Percentiles rank a stretch among this genome's conserved stretches.
Evolutionary conservation across 2,888 invertebrate genomes (phyloP).

Genomic region (Drosophila nigricruria): DNA sequence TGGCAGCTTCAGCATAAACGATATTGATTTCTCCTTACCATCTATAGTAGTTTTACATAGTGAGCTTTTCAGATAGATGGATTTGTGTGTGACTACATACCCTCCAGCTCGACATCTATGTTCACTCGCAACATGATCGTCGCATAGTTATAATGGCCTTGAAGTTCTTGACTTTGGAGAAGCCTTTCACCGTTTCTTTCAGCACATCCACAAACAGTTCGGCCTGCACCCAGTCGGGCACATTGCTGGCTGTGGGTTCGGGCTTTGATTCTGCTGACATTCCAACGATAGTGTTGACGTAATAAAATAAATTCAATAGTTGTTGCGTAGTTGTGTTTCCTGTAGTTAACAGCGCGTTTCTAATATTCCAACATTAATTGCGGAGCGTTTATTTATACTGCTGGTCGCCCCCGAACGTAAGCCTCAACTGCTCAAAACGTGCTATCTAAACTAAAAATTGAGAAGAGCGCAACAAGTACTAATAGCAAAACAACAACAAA

Average conservation of each 20-base stretch:
- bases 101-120: slow-evolving; percentile 68
- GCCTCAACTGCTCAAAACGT: neutral
- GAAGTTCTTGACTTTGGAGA: slow-evolving; percentile 44
- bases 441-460: neutral
- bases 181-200: slow-evolving; percentile 40
- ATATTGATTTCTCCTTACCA: slow-evolving; percentile 47
- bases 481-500: neutral
- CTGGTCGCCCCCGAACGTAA: neutral
- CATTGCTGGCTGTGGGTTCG: slow-evolving; percentile 17
- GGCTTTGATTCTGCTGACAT: slow-evolving; percentile 24
- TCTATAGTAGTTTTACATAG: slow-evolving; percentile 14
- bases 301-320: neutral
- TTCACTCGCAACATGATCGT: slow-evolving; percentile 75
- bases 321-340: slow-evolving; percentile 9
- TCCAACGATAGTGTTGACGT: slow-evolving; percentile 2
- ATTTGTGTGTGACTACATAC: slow-evolving; percentile 37
- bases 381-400: slow-evolving; percentile 6
- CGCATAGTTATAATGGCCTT: slow-evolving; percentile 76
- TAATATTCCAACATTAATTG: slow-evolving; percentile 7
- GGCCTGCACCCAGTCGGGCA: slow-evolving; percentile 61
- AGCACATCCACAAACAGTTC: slow-evolving; percentile 53
- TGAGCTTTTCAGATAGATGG: neutral
- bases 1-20: slow-evolving; percentile 69
- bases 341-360: slow-evolving; percentile 3
- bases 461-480: neutral